Conservation (phyloP, 1,140 invertebrate genomes). For the Neomicropteryx cornuta region DNA sequence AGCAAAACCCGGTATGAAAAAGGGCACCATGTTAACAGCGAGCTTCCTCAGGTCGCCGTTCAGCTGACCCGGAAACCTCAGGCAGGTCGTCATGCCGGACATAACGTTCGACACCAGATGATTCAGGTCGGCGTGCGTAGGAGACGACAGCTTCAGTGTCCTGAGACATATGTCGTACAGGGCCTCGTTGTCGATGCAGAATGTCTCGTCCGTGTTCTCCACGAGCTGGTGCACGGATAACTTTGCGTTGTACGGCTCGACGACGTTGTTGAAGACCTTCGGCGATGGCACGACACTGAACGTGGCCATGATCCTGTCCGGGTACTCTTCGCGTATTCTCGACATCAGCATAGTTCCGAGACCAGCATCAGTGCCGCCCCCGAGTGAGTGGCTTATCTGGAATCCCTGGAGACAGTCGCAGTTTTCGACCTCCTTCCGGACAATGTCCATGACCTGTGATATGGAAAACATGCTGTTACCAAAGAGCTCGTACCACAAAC, state of each 20-base stretch:
- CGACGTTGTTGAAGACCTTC: constrained; percentile 28
- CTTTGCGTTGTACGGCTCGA: constrained; percentile 57
- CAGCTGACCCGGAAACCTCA: constrained; percentile 57
- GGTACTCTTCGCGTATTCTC: too few species aligned
- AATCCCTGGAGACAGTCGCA: constrained; percentile 52
- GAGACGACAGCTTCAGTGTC: constrained; percentile 61
- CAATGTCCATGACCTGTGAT: too few species aligned
- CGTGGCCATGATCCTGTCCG: too few species aligned
- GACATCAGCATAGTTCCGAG: too few species aligned
- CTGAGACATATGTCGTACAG: constrained; percentile 80
- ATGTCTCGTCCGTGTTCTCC: constrained; percentile 60
- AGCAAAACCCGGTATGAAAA: constrained; percentile 67
- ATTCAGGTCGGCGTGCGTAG: constrained; percentile 62
- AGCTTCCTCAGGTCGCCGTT: constrained; percentile 84
- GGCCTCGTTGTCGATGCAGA: constrained; percentile 57
- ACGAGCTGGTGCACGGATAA: constrained; percentile 67
- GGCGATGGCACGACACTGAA: constrained; percentile 66
- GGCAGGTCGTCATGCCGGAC: constrained; percentile 69
- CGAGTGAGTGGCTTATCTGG: constrained; percentile 46
- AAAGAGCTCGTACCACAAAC: too few species aligned
- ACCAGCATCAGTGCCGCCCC: constrained; percentile 56
- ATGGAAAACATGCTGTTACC: too few species aligned
- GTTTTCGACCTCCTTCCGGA: constrained; percentile 47
- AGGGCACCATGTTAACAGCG: constrained; percentile 88
- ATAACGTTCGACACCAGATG: constrained; percentile 58